These are phyloP conservation scores for Triplophysa dalaica DNA, from an alignment of 2,113 vertebrate genomes.

Conservation along the genomic window DNA sequence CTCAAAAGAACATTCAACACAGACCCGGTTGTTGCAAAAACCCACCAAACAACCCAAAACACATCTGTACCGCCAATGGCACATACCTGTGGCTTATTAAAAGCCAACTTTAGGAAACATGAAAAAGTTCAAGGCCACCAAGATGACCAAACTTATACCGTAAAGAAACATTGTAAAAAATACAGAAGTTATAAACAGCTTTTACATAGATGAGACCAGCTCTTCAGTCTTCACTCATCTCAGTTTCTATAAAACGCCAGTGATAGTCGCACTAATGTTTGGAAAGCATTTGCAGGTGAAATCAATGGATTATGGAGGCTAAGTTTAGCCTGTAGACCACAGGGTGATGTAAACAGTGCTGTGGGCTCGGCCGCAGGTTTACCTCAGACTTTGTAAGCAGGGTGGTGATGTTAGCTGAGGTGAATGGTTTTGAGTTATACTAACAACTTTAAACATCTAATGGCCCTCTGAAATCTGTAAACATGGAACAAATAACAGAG, in stretches of 20 bases:
- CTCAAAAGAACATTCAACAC: conserved; percentile 8
- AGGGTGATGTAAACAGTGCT: conserved; percentile 28
- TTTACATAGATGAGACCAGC: background rate
- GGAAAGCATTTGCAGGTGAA: conserved; percentile 34
- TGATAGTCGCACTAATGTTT: conserved; percentile 46
- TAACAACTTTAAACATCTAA: conserved; percentile 22
- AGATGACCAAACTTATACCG: background rate
- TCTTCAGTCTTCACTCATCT: background rate
- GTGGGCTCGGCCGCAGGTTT: conserved; percentile 5
- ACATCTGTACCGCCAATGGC: conserved; percentile 40
- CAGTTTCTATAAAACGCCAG: conserved; percentile 16
- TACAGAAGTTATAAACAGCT: background rate
- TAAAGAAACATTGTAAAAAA: background rate
- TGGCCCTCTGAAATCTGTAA: conserved; percentile 11
- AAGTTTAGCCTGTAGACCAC: conserved; percentile 31
- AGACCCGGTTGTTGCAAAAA: conserved; percentile 28
- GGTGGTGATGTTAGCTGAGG: conserved; percentile 17
- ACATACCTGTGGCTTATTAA: conserved; percentile 29
- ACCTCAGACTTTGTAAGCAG: conserved; percentile 29
- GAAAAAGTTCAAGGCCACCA: conserved; percentile 20
- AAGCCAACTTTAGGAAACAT: conserved; percentile 20
- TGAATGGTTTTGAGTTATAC: conserved; percentile 24
- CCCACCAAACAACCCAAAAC: conserved; percentile 31
- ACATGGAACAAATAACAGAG: conserved; percentile 33
- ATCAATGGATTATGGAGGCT: conserved; percentile 34